phyloP scores from a whole-genome alignment of 2,888 invertebrate species.

The Yponomeuta malinellus region DNA sequence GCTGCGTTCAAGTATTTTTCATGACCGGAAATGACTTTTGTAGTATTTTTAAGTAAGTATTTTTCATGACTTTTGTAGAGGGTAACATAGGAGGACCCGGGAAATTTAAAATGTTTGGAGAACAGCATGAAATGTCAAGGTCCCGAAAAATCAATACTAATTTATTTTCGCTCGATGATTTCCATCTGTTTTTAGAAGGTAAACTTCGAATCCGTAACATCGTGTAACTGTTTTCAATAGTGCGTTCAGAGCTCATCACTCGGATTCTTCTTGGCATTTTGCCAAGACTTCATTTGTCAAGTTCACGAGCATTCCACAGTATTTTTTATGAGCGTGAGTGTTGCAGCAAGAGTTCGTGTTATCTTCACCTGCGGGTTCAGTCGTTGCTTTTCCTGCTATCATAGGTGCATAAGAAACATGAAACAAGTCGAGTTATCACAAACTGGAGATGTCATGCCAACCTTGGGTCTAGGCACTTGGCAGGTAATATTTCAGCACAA shows the following conservation, averaged over 20 bases:
- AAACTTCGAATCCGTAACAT: not conserved
- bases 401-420: constrained; percentile 51
- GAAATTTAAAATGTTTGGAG: constrained; percentile 33
- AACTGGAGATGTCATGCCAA: constrained; percentile 78
- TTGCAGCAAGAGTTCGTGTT: constrained; percentile 28
- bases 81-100: constrained; percentile 23
- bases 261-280: not conserved
- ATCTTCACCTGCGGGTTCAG: constrained; percentile 27
- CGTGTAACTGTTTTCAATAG: no score
- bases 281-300: not conserved
- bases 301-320: not conserved
- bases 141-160: constrained; percentile 25
- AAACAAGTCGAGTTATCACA: constrained; percentile 61
- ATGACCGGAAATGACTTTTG: no score
- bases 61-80: no score
- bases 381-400: constrained; percentile 30
- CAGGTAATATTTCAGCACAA: constrained; percentile 54
- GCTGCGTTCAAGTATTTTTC: no score
- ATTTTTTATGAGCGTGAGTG: constrained; percentile 34
- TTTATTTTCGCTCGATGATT: not conserved
- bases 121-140: constrained; percentile 22
- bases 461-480: constrained; percentile 84
- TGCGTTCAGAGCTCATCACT: not conserved
- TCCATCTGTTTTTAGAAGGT: not conserved
- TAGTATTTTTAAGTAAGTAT: no score